These are phyloP conservation scores for Hanleya hanleyi DNA, from an alignment of 2,888 invertebrate genomes.

Conservation along the genomic window DNA sequence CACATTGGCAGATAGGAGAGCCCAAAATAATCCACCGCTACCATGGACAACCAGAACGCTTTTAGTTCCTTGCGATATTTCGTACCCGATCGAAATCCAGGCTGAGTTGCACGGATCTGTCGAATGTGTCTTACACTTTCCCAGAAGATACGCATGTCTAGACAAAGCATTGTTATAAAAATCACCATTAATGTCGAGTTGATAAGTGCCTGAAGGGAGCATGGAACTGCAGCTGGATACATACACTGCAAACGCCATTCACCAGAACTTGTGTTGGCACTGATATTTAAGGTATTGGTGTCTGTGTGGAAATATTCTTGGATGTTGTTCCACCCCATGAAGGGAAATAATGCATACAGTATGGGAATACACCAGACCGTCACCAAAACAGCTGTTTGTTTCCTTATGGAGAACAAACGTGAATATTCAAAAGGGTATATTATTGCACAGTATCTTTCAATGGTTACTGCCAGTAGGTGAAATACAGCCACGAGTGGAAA, in stretches of 20 bases:
- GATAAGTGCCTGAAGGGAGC: background rate
- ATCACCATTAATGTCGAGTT: background rate
- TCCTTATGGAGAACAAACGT: background rate
- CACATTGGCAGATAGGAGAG: too few relatives aligned
- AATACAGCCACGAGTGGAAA: background rate
- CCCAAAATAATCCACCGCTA: background rate
- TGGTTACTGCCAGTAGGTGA: background rate
- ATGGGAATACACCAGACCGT: background rate
- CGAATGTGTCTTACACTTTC: background rate
- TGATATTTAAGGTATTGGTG: background rate
- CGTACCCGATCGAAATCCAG: background rate
- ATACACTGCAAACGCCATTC: too few relatives aligned
- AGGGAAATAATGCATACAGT: background rate
- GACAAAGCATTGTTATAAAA: background rate
- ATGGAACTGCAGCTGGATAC: too few relatives aligned
- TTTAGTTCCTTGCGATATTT: background rate
- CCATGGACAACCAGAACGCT: background rate
- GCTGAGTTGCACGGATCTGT: background rate
- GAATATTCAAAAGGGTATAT: background rate
- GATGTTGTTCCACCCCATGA: too few relatives aligned
- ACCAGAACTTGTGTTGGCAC: too few relatives aligned
- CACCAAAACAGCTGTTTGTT: background rate
- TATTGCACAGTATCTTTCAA: background rate
- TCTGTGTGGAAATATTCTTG: too few relatives aligned
- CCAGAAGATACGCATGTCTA: background rate